phyloP scores from a whole-genome alignment of 2,113 vertebrate genomes.

The Carassius gibelio region DNA sequence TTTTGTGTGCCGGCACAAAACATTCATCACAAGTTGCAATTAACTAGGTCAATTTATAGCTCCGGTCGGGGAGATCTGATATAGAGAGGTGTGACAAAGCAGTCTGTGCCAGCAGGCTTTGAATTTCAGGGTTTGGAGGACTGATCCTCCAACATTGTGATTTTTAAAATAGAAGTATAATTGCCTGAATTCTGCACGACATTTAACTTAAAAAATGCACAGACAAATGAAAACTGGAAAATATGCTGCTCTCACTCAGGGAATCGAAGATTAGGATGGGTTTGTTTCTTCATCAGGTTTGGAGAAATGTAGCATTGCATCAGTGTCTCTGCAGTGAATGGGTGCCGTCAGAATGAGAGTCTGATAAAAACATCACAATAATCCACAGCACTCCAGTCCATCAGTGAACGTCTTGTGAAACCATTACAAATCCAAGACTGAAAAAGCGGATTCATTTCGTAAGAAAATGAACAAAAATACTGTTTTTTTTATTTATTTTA shows the following conservation, averaged over 20 bases:
- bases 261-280: neutral
- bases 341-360: no score
- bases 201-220: neutral
- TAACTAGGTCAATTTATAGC: conserved; percentile 20
- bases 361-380: no score
- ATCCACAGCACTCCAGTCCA: no score
- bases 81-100: neutral
- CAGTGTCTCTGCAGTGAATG: neutral
- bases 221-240: neutral
- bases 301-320: neutral
- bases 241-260: neutral
- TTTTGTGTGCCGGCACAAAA: neutral
- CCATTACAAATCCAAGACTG: neutral
- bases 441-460: neutral
- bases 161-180: neutral
- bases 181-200: neutral
- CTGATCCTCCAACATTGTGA: neutral
- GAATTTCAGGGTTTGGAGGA: neutral
- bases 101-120: neutral
- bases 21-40: conserved; percentile 29
- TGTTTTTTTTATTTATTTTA: no score
- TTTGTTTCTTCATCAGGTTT: neutral
- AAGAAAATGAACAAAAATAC: neutral
- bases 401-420: no score
- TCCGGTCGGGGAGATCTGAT: neutral